Evolutionary conservation across 2,888 invertebrate genomes (phyloP), one percentile per base, ranked within the genome.

Genomic region (Calliopum simillimum): DNA sequence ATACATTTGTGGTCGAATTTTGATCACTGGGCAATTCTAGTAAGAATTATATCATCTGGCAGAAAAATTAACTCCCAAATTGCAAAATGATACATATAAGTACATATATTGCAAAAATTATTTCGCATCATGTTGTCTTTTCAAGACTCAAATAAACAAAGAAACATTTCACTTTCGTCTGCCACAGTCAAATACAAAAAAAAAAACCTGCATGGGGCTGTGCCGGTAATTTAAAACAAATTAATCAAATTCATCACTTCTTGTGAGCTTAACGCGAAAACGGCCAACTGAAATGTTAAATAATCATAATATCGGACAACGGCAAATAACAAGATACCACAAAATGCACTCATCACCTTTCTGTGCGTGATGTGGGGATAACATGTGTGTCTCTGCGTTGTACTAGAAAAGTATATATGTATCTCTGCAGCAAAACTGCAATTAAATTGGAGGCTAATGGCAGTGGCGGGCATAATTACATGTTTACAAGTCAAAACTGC

Each of bases 201-300:
- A n/a, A n/a, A 41, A 51, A 14, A 11, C n/a, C 43, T 19, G 19
- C 49, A 64, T 16, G 11, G 44, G 21, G 11, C 43, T 63, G 14
- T 53, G 47, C 44, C 51, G 75, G 77, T 78, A 80, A 82, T 82
- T 82, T 82, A 80, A 82, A 81, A 78, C 68, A 77, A 75, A 82
- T 82, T 80, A 79, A 81, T 81, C 79, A 80, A 75, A 65, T 41
- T 23, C 16, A 44, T 65, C 51, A 53, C 6, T 8, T 53, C 25
- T 47, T 25, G 56, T 33, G 46, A 23, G 19, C 44, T 19, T 51
- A 65, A 64, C 53, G 47, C 53, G 23, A 55, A 62, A 63, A 56
- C 70, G 68, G 53, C 71, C 66, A 61, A 61, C 44, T 63, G 51
- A 44, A 62, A 55, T 66, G 70, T 65, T 53, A 41, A 68, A 51